These are phyloP conservation scores for Microchrysa polita DNA, from an alignment of 2,888 invertebrate genomes.

Conservation along the genomic window DNA sequence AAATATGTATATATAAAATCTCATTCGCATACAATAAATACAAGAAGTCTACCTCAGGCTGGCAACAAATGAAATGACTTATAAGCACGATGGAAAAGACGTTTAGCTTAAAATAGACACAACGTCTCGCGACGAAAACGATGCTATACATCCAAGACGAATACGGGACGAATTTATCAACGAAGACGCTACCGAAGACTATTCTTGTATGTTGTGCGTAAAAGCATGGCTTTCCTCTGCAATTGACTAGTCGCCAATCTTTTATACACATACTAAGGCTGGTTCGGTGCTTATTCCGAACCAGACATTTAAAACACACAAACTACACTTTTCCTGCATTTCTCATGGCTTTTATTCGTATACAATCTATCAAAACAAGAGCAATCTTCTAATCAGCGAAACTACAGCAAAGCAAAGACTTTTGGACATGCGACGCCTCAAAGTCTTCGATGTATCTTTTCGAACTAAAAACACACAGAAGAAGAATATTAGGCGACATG, in stretches of 20 bases:
- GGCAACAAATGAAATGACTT: constrained; percentile 6
- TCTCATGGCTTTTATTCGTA: not conserved
- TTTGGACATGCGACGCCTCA: constrained; percentile 2
- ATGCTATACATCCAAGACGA: not conserved
- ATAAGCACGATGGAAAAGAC: not conserved
- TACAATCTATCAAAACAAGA: constrained; percentile 2
- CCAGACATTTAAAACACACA: constrained; percentile 24
- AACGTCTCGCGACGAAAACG: constrained; percentile 14
- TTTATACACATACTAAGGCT: not conserved
- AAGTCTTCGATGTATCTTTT: constrained; percentile 11
- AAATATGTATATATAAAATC: too few species aligned
- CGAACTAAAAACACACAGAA: too few species aligned
- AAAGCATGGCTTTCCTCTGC: constrained; percentile 10
- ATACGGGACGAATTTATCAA: not conserved
- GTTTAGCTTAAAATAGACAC: constrained; percentile 22
- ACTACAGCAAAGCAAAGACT: not conserved
- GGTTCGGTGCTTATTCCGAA: not conserved
- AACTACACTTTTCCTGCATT: not conserved
- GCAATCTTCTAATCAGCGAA: constrained; percentile 12
- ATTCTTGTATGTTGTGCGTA: constrained; percentile 3
- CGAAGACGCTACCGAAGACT: not conserved
- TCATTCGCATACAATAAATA: too few species aligned
- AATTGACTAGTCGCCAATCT: not conserved
- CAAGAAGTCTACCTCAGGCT: not conserved
- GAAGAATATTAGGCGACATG: too few species aligned